These are phyloP conservation scores for Mastomys coucha DNA, from an alignment of 2,113 vertebrate species.

Conservation along the genomic window DNA sequence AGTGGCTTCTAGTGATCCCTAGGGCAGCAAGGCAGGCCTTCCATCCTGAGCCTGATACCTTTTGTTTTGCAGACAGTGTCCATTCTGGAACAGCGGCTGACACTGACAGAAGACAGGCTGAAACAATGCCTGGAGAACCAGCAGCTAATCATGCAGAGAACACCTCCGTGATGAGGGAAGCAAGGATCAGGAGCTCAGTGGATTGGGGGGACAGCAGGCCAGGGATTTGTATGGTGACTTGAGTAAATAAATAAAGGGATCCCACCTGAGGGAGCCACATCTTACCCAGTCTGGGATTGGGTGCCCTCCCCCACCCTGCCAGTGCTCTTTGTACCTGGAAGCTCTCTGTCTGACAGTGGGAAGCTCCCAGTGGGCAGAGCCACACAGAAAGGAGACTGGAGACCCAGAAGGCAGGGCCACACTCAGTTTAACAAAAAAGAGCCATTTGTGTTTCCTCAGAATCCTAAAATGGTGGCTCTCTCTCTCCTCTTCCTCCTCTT, in stretches of 20 bases:
- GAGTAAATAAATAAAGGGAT: slow-evolving; percentile 49
- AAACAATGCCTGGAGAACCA: slow-evolving; percentile 96
- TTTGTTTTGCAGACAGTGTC: slow-evolving; percentile 88
- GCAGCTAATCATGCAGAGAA: slow-evolving; percentile 90
- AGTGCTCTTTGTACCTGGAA: background rate
- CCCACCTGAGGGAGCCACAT: background rate
- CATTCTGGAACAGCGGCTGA: slow-evolving; percentile 94
- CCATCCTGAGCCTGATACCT: background rate
- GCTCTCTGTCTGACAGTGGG: background rate
- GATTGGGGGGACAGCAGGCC: slow-evolving; percentile 49
- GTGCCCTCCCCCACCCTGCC: background rate
- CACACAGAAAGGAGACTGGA: background rate
- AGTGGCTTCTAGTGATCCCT: background rate
- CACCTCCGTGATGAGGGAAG: slow-evolving; percentile 79
- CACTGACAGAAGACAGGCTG: slow-evolving; percentile 96
- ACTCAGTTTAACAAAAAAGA: background rate
- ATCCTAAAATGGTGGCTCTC: background rate
- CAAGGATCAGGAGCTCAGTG: slow-evolving; percentile 54
- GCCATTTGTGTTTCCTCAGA: background rate
- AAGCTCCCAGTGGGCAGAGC: background rate
- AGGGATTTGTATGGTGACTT: slow-evolving; percentile 75
- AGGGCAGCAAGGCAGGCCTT: background rate
- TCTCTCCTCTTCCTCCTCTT: no score
- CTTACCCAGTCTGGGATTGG: background rate
- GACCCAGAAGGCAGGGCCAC: background rate